Conservation (phyloP, 2,888 invertebrate species). For the Clostera curtula region DNA sequence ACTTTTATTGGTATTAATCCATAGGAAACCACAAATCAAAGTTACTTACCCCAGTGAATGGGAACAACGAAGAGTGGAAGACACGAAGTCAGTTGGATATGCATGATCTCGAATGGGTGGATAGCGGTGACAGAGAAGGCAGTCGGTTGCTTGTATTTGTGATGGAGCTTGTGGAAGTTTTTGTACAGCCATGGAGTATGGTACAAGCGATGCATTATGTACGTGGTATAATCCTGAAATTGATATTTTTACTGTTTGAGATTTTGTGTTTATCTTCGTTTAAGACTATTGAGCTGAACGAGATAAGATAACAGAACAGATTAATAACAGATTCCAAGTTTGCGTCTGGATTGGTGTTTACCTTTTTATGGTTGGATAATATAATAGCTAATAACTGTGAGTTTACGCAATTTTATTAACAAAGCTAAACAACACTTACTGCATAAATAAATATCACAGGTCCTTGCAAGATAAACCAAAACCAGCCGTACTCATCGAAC, state of each 20-base stretch:
- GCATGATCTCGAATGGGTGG: slow-evolving; percentile 80
- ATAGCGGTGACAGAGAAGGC: slow-evolving; percentile 85
- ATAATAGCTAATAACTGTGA: slow-evolving; percentile 4
- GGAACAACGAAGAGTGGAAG: slow-evolving; percentile 78
- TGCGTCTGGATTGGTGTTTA: no score
- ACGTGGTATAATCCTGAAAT: slow-evolving; percentile 78
- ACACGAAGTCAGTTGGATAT: slow-evolving; percentile 77
- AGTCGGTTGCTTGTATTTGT: slow-evolving; percentile 84
- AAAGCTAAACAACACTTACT: slow-evolving; percentile 46
- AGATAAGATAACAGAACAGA: no score
- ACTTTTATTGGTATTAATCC: not conserved
- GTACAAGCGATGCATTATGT: slow-evolving; percentile 79
- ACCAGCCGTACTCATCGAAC: slow-evolving; percentile 77
- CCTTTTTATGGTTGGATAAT: no score
- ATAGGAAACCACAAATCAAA: slow-evolving; percentile 13
- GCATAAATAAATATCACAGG: slow-evolving; percentile 77
- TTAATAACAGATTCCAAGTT: no score
- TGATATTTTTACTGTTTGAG: no score
- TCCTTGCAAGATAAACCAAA: slow-evolving; percentile 79
- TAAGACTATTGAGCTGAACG: no score
- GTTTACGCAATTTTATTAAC: not conserved
- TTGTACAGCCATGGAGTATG: slow-evolving; percentile 81
- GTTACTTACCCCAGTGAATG: slow-evolving; percentile 80
- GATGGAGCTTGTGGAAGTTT: slow-evolving; percentile 83
- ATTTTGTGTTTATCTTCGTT: no score